Conservation (phyloP, 2,888 invertebrate genomes). For the Eupithecia pulchellata region DNA sequence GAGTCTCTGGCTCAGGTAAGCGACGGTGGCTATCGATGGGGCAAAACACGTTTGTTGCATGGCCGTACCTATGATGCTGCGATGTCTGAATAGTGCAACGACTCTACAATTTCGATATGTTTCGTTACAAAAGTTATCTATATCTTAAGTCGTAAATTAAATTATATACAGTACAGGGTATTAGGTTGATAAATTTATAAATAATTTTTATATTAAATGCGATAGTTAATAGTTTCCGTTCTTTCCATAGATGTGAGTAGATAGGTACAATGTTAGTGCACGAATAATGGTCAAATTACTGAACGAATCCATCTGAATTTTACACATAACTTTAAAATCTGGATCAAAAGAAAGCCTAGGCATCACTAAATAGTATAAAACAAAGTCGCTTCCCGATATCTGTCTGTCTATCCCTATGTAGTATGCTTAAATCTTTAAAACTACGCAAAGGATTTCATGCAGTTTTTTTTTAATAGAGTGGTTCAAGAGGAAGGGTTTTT, state of each 20-base stretch:
- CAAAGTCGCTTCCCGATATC: too few species aligned
- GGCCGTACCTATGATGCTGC: conserved; percentile 69
- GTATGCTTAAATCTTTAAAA: too few species aligned
- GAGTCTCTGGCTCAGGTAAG: conserved; percentile 85
- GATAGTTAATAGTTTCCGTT: too few species aligned
- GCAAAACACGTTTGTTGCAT: conserved; percentile 81
- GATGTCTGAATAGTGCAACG: conserved; percentile 75
- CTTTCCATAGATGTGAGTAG: too few species aligned
- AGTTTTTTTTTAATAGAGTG: too few species aligned
- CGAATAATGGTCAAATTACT: not conserved
- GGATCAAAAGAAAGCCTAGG: not conserved
- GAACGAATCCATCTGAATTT: not conserved
- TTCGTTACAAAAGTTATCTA: not conserved
- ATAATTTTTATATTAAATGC: too few species aligned
- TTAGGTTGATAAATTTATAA: too few species aligned
- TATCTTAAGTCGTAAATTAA: not conserved
- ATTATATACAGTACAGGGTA: not conserved
- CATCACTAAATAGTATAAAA: too few species aligned
- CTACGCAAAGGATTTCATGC: too few species aligned
- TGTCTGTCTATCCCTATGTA: too few species aligned
- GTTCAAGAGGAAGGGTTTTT: too few species aligned
- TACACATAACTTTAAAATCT: not conserved
- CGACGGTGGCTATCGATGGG: conserved; percentile 68
- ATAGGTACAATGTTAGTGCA: not conserved
- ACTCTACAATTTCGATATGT: conserved; percentile 57